Conservation (phyloP, 2,113 vertebrate species). For the Entomyzon cyanotis region DNA sequence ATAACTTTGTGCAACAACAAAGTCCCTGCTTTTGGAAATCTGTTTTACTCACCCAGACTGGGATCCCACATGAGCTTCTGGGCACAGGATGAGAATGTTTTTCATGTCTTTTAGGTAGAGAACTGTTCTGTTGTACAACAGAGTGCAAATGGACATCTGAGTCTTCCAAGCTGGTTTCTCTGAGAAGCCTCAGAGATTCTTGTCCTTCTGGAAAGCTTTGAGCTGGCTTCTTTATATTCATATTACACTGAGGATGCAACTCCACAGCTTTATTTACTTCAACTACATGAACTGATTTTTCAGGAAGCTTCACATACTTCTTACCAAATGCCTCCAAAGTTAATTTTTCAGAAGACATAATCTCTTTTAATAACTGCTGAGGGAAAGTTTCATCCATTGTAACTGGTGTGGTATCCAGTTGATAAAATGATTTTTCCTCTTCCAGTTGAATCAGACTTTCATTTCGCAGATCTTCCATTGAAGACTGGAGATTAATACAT, state of each 20-base stretch:
- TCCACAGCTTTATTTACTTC: background rate
- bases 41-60: constrained; percentile 72
- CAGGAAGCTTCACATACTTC: background rate
- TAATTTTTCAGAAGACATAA: background rate
- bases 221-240: background rate
- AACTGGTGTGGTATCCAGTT: constrained; percentile 39
- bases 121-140: background rate
- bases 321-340: background rate
- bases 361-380: background rate
- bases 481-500: constrained; percentile 1
- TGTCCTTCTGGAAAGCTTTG: background rate
- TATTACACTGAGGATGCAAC: background rate
- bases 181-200: background rate
- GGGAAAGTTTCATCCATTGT: constrained; percentile 5
- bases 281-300: background rate
- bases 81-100: background rate
- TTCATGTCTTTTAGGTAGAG: background rate
- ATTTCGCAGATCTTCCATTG: constrained; percentile 36
- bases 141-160: background rate
- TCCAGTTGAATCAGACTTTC: background rate
- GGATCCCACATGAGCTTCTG: constrained; percentile 16
- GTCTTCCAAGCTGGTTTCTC: background rate
- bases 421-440: constrained; percentile 51
- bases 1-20: background rate
- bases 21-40: background rate